Conservation (phyloP, 1,140 invertebrate genomes). For the Drosophila pseudoananassae region DNA sequence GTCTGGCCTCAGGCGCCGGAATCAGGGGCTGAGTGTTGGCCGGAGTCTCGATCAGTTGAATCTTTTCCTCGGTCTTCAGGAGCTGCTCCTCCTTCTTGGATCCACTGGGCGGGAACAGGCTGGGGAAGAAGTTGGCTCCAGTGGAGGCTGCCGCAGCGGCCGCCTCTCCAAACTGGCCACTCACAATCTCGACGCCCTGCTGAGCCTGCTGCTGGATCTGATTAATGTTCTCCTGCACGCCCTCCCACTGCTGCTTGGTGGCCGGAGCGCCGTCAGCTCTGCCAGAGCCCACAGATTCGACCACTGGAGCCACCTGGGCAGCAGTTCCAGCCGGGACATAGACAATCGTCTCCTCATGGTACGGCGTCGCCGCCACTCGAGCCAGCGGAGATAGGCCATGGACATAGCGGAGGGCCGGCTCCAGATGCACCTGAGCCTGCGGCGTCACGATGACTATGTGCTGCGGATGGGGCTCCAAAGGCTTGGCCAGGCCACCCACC, state of each 20-base stretch:
- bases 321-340: conserved; percentile 73
- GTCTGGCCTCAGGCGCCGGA: conserved; percentile 61
- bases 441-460: conserved; percentile 81
- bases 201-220: conserved; percentile 67
- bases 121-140: conserved; percentile 68
- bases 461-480: conserved; percentile 62
- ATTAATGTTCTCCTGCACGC: conserved; percentile 41
- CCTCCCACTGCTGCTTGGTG: conserved; percentile 53
- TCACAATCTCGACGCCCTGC: conserved; percentile 49
- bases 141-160: conserved; percentile 58
- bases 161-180: conserved; percentile 64
- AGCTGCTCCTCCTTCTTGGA: conserved; percentile 49
- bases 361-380: conserved; percentile 65
- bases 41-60: conserved; percentile 69
- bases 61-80: conserved; percentile 44
- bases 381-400: conserved; percentile 77
- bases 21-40: conserved; percentile 68
- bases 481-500: conserved; percentile 54
- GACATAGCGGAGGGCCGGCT: conserved; percentile 72
- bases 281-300: conserved; percentile 52
- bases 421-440: conserved; percentile 77
- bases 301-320: conserved; percentile 62
- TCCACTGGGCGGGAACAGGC: conserved; percentile 45
- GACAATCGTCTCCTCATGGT: conserved; percentile 78
- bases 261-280: conserved; percentile 47